Percentiles rank a stretch among this genome's conserved stretches.
Evolutionary conservation across 2,888 invertebrate genomes (phyloP).

Genomic region (Orchesella flavescens): DNA sequence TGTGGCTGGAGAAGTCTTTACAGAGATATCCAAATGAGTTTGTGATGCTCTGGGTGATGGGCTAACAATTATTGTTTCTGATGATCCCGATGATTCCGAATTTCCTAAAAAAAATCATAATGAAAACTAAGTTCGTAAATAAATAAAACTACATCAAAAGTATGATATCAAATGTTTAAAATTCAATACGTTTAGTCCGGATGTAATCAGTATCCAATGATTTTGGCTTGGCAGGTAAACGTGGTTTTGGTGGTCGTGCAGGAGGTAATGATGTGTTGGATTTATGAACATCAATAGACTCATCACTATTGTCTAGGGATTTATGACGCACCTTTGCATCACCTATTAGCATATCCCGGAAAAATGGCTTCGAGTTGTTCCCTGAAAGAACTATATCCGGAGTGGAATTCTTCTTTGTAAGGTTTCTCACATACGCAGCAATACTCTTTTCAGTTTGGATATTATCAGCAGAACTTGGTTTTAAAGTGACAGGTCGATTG

Average conservation of each 20-base stretch:
- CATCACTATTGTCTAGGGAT: conserved; percentile 37
- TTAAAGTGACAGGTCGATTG: conserved; percentile 62
- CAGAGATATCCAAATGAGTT: not conserved
- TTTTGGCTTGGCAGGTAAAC: conserved; percentile 48
- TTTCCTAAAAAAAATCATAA: conserved; percentile 17
- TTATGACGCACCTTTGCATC: conserved; percentile 24
- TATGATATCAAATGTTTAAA: not conserved
- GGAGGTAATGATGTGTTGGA: conserved; percentile 45
- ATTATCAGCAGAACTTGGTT: not conserved
- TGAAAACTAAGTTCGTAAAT: not conserved
- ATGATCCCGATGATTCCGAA: conserved; percentile 35
- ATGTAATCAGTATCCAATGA: conserved; percentile 34
- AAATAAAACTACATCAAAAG: not conserved
- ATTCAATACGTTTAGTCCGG: not conserved
- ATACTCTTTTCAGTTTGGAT: conserved; percentile 27
- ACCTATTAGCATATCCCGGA: conserved; percentile 10
- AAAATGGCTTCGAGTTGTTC: conserved; percentile 32
- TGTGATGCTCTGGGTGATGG: too few relatives aligned
- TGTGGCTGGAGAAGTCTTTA: conserved; percentile 43
- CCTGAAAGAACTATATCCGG: conserved; percentile 68
- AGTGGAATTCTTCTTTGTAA: conserved; percentile 70
- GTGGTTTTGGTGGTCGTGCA: conserved; percentile 57
- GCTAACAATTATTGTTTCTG: conserved; percentile 29
- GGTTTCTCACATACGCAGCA: conserved; percentile 38
- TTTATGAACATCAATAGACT: conserved; percentile 43